Conservation (phyloP, 2,888 invertebrate genomes). For the Stegophylla sp. region DNA sequence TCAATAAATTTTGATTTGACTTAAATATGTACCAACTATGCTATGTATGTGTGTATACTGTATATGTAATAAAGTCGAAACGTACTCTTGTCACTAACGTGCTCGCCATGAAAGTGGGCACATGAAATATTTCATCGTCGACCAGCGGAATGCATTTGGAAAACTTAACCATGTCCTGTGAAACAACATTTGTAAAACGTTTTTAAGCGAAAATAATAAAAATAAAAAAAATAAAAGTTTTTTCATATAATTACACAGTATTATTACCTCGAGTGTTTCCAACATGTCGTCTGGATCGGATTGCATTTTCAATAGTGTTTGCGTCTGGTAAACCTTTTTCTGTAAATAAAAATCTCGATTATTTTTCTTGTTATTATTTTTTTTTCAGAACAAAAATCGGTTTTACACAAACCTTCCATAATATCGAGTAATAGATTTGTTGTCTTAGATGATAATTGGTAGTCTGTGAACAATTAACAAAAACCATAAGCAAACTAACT, state of each 20-base stretch:
- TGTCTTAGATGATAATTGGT: conserved; percentile 80
- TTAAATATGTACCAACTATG: too few species aligned
- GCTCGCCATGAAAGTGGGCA: conserved; percentile 76
- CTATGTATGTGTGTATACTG: too few species aligned
- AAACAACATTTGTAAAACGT: conserved; percentile 62
- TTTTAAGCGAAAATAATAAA: conserved; percentile 28
- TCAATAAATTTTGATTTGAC: too few species aligned
- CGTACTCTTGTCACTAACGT: conserved; percentile 72
- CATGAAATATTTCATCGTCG: conserved; percentile 76
- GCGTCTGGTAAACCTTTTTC: conserved; percentile 79
- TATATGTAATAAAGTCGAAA: conserved; percentile 2
- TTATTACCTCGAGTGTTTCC: conserved; percentile 79
- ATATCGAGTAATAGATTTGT: conserved; percentile 82
- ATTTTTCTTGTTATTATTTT: background rate
- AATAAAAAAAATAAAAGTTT: background rate
- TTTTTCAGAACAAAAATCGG: background rate
- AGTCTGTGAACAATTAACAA: conserved; percentile 68
- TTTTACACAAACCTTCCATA: conserved; percentile 74
- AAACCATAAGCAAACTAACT: conserved; percentile 29
- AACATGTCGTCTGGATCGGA: conserved; percentile 76
- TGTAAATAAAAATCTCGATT: conserved; percentile 65
- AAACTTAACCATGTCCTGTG: conserved; percentile 78
- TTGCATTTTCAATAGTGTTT: conserved; percentile 73
- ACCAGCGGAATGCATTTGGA: conserved; percentile 78
- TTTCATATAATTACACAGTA: too few species aligned